Evolutionary conservation across 2,113 vertebrate species (phyloP), one percentile per base, ranked within the genome.

Genomic region (Zapornia atra): DNA sequence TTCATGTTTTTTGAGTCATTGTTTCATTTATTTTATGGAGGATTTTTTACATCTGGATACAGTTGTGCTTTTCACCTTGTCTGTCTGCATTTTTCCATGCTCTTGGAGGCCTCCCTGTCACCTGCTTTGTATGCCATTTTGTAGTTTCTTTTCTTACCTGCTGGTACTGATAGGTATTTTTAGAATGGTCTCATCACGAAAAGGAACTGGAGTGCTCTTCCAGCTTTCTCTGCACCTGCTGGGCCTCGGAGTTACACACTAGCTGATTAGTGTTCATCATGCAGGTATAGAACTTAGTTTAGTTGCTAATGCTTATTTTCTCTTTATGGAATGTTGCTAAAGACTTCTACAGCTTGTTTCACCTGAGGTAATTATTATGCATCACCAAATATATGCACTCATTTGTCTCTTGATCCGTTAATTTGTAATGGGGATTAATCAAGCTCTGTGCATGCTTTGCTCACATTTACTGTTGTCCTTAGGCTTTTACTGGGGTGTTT

Each of bases 341-440:
- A 86, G 94, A 63, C 40, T 94, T 92, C 51, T 33, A 59, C 86
- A 78, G 80, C 72, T 90, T 94, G 68, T 94, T 92, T 95, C 86
- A 91, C 86, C 51, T 92, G 61, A 76, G 31, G 73, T 90, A 61
- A 85, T 96, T 92, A 84, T 82, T 94, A 95, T 90, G 89, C 91
- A 90, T 92, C 84, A 79, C 89, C 83, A 95, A 94, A 95, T 91
- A 81, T 25, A 75, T 91, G 65, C 89, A 65, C 66, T 96, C 66
- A 85, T 95, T 96, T 96, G 93, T 91, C 66, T 95, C 84, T 92
- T 87, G 78, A 97, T 95, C 89, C 3, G 7, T 91, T 96, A 94
- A 91, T 95, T 97, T 94, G 87, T 96, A 87, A 87, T 80, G 71
- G 70, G 89, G 84, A 92, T 96, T 96, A 97, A 96, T 97, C 84